Evolutionary conservation across 2,113 vertebrate species (phyloP), one percentile per base, ranked within the genome.

Genomic region (Rhinichthys klamathensis): DNA sequence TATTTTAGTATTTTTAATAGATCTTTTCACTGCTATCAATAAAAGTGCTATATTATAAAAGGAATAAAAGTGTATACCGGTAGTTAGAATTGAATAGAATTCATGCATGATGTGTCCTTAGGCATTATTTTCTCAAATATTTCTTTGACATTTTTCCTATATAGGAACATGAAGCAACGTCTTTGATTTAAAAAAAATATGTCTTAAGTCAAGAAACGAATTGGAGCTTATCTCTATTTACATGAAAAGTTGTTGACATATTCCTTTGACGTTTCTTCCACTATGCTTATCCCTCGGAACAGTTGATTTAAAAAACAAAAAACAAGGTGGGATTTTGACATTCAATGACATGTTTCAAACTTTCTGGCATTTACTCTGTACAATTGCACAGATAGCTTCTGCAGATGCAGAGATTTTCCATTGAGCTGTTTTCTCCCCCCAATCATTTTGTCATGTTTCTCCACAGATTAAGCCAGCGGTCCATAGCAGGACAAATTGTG

Each of bases 401-500:
- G 73, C 63, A 35, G n/a, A 44, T 51, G 69, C 21, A 41, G 18
- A 15, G 78, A 86, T 72, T 86, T 85, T 86, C 58, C 63, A 80
- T 35, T 63, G 77, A 80, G 56, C 54, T 30, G 7, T n/a, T 77
- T 70, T 46, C 7, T 69, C 25, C 6, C 83, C 60, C 41, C 70
- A 85, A 82, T 84, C 80, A 75, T 79, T 76, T 84, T 70, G 81
- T 73, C 79, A 56, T 84, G 54, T 82, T 67, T 86, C 84, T 75
- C 65, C 18, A 7, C 86, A 86, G 90, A 85, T 87, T 85, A 89
- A 88, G 76, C 83, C 90, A 88, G 86, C 61, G 72, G 88, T 70
- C 85, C 90, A 88, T 74, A 85, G 88, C 90, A 84, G 80, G 58
- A 88, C 88, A 85, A 80, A 87, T 85, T 76, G 88, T 88, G 16